Conservation (phyloP, 1,140 invertebrate species). For the Nasonia longicornis region DNA sequence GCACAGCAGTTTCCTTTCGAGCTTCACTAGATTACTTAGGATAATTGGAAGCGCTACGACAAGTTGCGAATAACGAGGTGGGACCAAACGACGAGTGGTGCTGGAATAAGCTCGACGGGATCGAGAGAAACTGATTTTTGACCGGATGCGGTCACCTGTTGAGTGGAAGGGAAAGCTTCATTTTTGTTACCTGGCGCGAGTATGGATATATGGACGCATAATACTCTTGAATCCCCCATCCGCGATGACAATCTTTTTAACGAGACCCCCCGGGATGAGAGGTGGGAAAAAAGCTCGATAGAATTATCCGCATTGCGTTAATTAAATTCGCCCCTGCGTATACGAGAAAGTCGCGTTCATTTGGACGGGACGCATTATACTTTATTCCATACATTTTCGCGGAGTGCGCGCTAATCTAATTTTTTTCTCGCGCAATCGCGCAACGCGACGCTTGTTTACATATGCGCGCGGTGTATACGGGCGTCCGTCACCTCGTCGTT, state of each 20-base stretch:
- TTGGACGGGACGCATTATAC: background rate
- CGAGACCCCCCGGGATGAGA: background rate
- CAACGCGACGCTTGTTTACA: no score
- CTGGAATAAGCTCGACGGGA: background rate
- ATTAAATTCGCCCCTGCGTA: background rate
- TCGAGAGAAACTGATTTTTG: background rate
- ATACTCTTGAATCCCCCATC: no score
- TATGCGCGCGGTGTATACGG: no score
- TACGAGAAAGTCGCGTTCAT: background rate
- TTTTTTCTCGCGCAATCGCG: no score
- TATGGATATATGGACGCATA: no score
- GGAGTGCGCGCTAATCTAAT: no score
- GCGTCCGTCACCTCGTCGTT: no score
- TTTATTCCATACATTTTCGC: no score
- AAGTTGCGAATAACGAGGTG: background rate
- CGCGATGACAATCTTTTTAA: no score
- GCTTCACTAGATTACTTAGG: conserved; percentile 57
- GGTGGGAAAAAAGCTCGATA: background rate
- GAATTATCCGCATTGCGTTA: background rate
- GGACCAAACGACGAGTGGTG: background rate
- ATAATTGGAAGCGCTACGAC: conserved; percentile 56
- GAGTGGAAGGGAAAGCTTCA: no score
- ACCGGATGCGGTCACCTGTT: no score
- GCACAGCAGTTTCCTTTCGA: conserved; percentile 45
- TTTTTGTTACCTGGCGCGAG: no score